A percentile compares a stretch with the other conserved stretches of the same genome.
These are phyloP conservation scores for Euphydryas editha DNA, from an alignment of 2,888 invertebrate species.

Conservation along the genomic window DNA sequence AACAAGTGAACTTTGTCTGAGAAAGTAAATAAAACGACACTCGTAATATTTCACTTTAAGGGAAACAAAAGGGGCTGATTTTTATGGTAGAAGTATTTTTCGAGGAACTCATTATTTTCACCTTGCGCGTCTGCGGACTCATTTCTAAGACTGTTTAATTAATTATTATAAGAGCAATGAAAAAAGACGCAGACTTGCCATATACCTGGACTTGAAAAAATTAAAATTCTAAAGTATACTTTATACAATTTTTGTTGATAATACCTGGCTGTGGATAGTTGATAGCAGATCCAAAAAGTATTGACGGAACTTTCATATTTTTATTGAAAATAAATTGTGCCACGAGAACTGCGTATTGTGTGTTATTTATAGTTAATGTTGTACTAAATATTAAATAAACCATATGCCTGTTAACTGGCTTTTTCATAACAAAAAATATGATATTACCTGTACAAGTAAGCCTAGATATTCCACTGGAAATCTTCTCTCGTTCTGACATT, in stretches of 20 bases:
- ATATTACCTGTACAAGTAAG: no score
- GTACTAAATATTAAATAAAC: no score
- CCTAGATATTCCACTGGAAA: no score
- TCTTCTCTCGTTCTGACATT: no score
- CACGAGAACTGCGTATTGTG: no score
- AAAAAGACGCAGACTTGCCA: not conserved
- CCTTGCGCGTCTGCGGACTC: slow-evolving; percentile 8
- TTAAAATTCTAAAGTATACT: no score
- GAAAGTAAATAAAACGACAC: slow-evolving; percentile 28
- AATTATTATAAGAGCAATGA: slow-evolving; percentile 9
- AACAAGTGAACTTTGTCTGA: slow-evolving; percentile 15
- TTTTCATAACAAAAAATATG: no score
- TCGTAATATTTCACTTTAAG: slow-evolving; percentile 26
- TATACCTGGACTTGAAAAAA: not conserved
- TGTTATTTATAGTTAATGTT: no score
- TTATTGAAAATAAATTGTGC: no score
- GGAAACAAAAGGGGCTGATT: slow-evolving; percentile 11
- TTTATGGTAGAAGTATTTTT: slow-evolving; percentile 10
- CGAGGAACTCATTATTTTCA: slow-evolving; percentile 22
- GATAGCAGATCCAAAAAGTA: no score
- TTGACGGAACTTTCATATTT: no score
- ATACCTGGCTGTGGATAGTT: not conserved
- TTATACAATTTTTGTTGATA: not conserved
- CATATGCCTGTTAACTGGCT: no score
- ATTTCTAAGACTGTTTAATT: slow-evolving; percentile 13